phyloP scores from a whole-genome alignment of 2,888 invertebrate genomes.

The Eilema depressum region DNA sequence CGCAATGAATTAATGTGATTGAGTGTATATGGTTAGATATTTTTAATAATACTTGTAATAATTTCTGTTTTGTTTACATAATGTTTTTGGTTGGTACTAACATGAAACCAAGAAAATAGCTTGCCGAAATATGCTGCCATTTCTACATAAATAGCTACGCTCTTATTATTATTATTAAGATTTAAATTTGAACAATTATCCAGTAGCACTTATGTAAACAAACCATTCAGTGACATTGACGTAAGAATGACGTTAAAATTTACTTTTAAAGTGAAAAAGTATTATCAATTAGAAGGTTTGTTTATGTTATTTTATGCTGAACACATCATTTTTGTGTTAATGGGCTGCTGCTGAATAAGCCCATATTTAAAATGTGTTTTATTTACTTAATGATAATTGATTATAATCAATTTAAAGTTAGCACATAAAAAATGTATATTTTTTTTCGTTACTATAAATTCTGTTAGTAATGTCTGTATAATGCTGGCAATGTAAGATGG shows the following conservation, averaged over 20 bases:
- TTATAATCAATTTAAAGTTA: conserved; percentile 4
- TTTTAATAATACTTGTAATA: conserved; percentile 12
- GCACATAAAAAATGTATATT: conserved; percentile 4
- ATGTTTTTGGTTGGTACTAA: conserved; percentile 59
- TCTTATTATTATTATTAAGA: background rate
- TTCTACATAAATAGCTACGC: conserved; percentile 10
- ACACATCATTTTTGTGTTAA: background rate
- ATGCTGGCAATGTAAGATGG: conserved; percentile 74
- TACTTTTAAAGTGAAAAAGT: conserved; percentile 15
- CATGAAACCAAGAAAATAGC: conserved; percentile 60
- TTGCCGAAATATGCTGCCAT: conserved; percentile 69
- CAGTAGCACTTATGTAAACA: conserved; percentile 40
- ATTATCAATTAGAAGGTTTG: conserved; percentile 26
- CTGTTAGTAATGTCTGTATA: conserved; percentile 29
- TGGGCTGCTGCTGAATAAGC: conserved; percentile 8
- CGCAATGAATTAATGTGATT: conserved; percentile 43
- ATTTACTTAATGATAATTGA: conserved; percentile 1
- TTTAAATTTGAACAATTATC: conserved; percentile 15
- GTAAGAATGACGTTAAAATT: conserved; percentile 33
- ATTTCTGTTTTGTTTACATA: conserved; percentile 38
- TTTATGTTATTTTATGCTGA: conserved; percentile 30
- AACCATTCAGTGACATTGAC: conserved; percentile 31
- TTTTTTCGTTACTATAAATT: conserved; percentile 28
- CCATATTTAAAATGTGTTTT: background rate
- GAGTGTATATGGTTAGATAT: conserved; percentile 27